Base-by-base conservation (phyloP, 2,113 vertebrate genomes). In the Ailurus styani region DNA sequence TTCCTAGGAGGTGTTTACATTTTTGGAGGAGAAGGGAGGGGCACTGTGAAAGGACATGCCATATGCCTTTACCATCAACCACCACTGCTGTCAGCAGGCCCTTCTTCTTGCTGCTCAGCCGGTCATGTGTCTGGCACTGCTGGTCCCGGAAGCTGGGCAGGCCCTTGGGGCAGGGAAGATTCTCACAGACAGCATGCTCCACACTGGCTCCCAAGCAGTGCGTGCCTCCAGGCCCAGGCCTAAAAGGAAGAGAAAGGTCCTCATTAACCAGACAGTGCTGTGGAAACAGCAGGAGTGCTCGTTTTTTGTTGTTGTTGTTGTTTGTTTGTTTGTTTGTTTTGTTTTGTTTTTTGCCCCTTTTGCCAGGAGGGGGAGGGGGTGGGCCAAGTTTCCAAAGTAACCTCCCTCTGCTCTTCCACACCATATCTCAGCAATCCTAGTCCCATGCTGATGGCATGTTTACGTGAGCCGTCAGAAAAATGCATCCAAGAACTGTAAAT, bases 121-220 rank as follows among this genome's bases (percentile, higher is more conserved):
- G 98, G 93, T 99, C 99, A 0, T 99, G 99, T n/a, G 99, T 99
- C 97, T 99, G 99, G 98, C 99, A 99, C 98, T 99, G 99, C 87
- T 99, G 99, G 98, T 99, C 99, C 84, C 99, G 99, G 98, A 99
- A 99, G 97, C 99, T 99, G 47, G 99, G 99, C 25, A 98, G 89
- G 2, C 99, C 99, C 91, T 99, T 99, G 52, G 99, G 99, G 98
- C 99, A 99, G 14, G 99, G 99, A 40, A 98, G 96, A 72, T 99
- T 99, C 97, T 99, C 99, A 42, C 99, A 99, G 47, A 99, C 99
- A 0, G 99, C 99, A 96, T 99, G 99, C 94, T 99, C 99, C 97
- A 99, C 99, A 0, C 98, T 99, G 98, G 99, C 97, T 27, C 99
- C 99, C 13, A 97, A 98, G 97, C 99, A 99, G 97, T 99, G 99